Conservation (phyloP, 2,113 vertebrate species). For the Atrichornis clamosus region DNA sequence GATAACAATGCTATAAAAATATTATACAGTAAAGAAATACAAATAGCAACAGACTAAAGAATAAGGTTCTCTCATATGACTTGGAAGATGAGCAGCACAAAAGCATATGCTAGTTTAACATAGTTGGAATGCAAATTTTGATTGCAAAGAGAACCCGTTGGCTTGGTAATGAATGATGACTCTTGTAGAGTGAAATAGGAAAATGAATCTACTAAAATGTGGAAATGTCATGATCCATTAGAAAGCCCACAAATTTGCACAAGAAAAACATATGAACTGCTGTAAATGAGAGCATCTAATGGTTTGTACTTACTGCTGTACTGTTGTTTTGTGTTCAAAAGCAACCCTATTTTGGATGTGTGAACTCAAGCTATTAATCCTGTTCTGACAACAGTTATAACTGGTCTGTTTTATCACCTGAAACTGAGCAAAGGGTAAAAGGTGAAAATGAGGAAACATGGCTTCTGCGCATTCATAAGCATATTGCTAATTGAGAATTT, state of each 20-base stretch:
- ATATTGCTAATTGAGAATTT: slow-evolving; percentile 51
- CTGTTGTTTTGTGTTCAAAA: background rate
- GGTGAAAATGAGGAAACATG: slow-evolving; percentile 42
- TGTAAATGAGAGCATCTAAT: background rate
- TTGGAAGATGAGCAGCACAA: background rate
- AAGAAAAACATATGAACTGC: background rate
- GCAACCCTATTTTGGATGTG: background rate
- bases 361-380: slow-evolving; percentile 19
- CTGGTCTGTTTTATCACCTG: background rate
- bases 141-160: background rate
- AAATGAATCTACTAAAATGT: background rate
- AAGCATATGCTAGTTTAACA: background rate
- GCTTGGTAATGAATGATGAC: background rate
- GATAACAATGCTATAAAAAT: background rate
- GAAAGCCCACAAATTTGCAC: background rate
- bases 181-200: background rate
- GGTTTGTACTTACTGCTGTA: background rate
- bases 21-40: background rate
- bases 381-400: background rate
- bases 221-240: background rate
- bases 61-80: background rate
- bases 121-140: background rate
- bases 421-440: slow-evolving; percentile 34
- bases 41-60: background rate
- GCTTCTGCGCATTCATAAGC: slow-evolving; percentile 19